Evolutionary conservation across 2,797 vertebrate species (phyloP).

Genomic region (Scyliorhinus canicula): DNA sequence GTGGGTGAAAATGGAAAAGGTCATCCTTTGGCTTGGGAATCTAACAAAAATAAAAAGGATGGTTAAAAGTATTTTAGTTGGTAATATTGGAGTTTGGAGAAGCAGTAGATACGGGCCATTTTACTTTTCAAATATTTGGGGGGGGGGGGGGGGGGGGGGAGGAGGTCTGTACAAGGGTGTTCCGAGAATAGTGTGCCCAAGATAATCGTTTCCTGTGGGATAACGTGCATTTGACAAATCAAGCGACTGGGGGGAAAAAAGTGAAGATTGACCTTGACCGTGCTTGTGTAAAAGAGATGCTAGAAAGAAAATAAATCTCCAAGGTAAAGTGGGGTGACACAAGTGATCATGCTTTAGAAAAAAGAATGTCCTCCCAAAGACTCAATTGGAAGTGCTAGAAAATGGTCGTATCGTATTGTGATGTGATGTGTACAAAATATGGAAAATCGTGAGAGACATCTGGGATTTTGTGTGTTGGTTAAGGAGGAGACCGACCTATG

Average conservation of each 20-base stretch:
- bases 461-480: no score
- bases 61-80: neutral
- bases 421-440: neutral
- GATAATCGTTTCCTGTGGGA: neutral
- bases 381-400: neutral
- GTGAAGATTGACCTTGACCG: neutral
- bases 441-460: neutral
- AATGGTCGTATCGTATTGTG: neutral
- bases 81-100: no score
- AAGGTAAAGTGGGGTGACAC: neutral
- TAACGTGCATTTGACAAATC: neutral
- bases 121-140: neutral
- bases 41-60: neutral
- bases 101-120: neutral
- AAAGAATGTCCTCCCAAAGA: neutral
- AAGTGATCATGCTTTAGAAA: neutral
- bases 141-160: no score
- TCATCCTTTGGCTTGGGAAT: neutral
- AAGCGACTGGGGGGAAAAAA: neutral
- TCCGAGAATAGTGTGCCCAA: neutral
- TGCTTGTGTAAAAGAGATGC: neutral
- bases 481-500: no score
- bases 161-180: neutral
- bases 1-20: neutral
- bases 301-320: neutral